phyloP scores from a whole-genome alignment of 2,113 vertebrate species.

The Microtus ochrogaster region DNA sequence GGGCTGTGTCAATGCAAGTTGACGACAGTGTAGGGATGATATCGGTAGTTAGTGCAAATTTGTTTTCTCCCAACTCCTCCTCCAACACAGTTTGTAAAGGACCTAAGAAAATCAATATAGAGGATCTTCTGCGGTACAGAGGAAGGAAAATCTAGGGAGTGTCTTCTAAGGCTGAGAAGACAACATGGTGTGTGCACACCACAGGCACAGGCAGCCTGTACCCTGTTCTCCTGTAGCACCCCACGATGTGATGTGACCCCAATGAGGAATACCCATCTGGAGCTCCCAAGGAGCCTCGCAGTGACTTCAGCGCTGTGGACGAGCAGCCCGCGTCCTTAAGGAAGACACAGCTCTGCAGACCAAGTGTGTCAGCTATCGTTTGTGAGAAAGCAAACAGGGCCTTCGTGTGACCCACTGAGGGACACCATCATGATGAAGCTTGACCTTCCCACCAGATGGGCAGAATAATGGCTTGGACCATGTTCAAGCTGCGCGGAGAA shows the following conservation, averaged over 20 bases:
- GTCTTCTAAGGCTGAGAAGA: background rate
- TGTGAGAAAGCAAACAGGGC: background rate
- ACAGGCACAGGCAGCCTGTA: background rate
- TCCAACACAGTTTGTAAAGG: background rate
- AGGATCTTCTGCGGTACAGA: background rate
- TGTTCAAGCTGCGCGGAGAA: conserved; percentile 41
- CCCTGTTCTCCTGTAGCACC: background rate
- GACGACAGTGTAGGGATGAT: background rate
- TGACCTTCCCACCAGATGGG: conserved; percentile 32
- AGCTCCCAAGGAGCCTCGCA: background rate
- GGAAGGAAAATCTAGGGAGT: background rate
- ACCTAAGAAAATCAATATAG: background rate
- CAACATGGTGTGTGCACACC: background rate
- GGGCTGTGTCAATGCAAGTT: background rate
- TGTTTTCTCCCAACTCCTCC: background rate
- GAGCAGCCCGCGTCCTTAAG: background rate
- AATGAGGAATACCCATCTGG: background rate
- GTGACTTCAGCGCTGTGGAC: background rate
- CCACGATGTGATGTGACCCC: background rate
- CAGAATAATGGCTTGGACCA: background rate
- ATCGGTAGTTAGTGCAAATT: background rate
- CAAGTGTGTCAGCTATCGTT: background rate
- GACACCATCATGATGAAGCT: background rate
- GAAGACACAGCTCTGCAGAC: background rate
- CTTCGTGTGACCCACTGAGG: background rate